Conservation (phyloP, 2,888 invertebrate species). For the Pardosa pseudoannulata region DNA sequence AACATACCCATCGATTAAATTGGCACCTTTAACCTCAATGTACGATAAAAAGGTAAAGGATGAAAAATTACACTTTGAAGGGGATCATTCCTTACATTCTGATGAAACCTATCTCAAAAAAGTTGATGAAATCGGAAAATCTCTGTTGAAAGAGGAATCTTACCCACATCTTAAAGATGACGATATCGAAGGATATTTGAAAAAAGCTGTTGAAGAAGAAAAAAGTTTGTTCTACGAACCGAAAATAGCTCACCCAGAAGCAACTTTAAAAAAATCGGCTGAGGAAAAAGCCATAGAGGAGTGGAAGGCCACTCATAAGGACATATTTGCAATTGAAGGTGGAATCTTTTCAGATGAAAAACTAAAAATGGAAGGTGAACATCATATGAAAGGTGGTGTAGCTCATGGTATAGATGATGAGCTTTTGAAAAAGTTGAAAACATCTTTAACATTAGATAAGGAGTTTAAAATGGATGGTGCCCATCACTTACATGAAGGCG, state of each 20-base stretch:
- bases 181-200: background rate
- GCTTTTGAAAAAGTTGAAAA: too few relatives aligned
- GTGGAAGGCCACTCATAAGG: conserved; percentile 12
- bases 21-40: background rate
- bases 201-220: conserved; percentile 8
- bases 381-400: too few relatives aligned
- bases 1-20: background rate
- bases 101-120: conserved; percentile 18
- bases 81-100: background rate
- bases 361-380: background rate
- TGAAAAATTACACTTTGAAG: background rate
- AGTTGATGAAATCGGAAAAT: background rate
- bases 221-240: background rate
- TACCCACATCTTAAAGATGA: background rate
- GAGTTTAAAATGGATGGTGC: background rate
- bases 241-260: background rate
- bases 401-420: too few relatives aligned
- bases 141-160: background rate
- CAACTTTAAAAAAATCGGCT: background rate
- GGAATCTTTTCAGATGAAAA: background rate
- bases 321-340: background rate
- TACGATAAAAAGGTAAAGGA: conserved; percentile 16
- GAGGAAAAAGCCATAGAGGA: background rate
- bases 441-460: background rate
- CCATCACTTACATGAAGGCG: background rate